Conservation (phyloP, 2,797 vertebrate species). For the Cynodonichthys magdalenae region DNA sequence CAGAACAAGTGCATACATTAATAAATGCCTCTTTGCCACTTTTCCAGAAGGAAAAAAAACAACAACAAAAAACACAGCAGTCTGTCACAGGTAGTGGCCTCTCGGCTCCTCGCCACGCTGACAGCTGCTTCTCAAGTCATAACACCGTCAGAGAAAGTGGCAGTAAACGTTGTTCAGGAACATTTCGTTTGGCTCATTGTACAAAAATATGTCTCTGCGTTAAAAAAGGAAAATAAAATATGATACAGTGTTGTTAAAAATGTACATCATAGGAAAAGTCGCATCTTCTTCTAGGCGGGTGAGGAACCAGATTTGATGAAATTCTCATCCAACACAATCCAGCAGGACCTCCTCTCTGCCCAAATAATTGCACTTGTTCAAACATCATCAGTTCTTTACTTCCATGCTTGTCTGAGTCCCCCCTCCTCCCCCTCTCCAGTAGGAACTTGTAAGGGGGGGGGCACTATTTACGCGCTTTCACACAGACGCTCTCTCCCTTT, state of each 20-base stretch:
- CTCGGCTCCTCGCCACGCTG: constrained; percentile 47
- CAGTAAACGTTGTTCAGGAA: constrained; percentile 65
- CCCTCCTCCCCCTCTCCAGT: constrained; percentile 50
- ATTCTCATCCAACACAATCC: constrained; percentile 34
- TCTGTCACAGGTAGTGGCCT: constrained; percentile 72
- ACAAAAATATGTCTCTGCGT: constrained; percentile 91
- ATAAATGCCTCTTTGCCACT: constrained; percentile 80
- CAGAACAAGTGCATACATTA: constrained; percentile 90
- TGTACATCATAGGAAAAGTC: constrained; percentile 50
- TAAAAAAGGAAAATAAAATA: constrained; percentile 63
- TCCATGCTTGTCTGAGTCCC: constrained; percentile 62
- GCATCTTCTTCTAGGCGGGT: constrained; percentile 45
- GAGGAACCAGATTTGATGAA: constrained; percentile 48
- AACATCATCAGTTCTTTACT: constrained; percentile 56
- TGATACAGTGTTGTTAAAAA: constrained; percentile 63
- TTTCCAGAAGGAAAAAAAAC: constrained; percentile 40
- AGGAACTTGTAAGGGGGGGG: not conserved
- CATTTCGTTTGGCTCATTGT: constrained; percentile 73
- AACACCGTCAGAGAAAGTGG: constrained; percentile 64
- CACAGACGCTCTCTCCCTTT: constrained; percentile 23
- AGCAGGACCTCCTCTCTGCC: constrained; percentile 32
- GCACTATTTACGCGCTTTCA: constrained; percentile 2
- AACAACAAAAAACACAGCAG: constrained; percentile 70
- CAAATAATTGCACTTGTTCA: constrained; percentile 86
- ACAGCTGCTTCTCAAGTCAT: constrained; percentile 46